These are phyloP conservation scores for Tipula lateralis DNA, from an alignment of 2,888 invertebrate species.

Conservation along the genomic window DNA sequence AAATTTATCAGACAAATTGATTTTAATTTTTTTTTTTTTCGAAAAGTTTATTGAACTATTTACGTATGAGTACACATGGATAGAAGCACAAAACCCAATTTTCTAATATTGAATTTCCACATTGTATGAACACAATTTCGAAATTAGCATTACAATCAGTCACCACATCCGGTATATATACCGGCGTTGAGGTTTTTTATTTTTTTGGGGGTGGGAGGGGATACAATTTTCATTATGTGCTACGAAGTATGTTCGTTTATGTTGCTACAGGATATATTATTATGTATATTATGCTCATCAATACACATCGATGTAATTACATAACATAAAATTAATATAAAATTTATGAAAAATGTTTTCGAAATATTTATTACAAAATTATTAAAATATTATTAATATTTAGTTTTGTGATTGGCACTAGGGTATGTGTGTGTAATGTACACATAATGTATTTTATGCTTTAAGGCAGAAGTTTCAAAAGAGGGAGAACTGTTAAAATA, in stretches of 20 bases:
- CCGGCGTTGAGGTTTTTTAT: not conserved
- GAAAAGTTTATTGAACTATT: not conserved
- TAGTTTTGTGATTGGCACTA: not conserved
- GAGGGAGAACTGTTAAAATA: too few relatives aligned
- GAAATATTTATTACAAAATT: not conserved
- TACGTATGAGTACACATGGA: not conserved
- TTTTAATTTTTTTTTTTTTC: not conserved
- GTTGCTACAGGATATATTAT: not conserved
- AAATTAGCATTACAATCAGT: not conserved
- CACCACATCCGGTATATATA: not conserved
- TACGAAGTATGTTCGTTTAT: not conserved
- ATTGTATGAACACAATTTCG: not conserved
- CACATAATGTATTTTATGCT: too few relatives aligned
- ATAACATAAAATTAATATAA: not conserved
- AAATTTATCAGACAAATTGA: constrained; percentile 2
- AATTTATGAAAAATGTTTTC: not conserved
- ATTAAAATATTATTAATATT: not conserved
- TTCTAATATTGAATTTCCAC: not conserved
- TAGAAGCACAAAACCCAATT: not conserved
- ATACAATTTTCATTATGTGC: not conserved
- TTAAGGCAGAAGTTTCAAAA: too few relatives aligned
- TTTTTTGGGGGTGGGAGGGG: too few relatives aligned
- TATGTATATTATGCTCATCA: not conserved
- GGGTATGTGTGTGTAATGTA: too few relatives aligned
- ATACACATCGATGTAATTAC: not conserved